Percentiles rank a stretch among this genome's conserved stretches.
phyloP scores from a whole-genome alignment of 2,797 vertebrate genomes.

The Eupleurogrammus muticus region DNA sequence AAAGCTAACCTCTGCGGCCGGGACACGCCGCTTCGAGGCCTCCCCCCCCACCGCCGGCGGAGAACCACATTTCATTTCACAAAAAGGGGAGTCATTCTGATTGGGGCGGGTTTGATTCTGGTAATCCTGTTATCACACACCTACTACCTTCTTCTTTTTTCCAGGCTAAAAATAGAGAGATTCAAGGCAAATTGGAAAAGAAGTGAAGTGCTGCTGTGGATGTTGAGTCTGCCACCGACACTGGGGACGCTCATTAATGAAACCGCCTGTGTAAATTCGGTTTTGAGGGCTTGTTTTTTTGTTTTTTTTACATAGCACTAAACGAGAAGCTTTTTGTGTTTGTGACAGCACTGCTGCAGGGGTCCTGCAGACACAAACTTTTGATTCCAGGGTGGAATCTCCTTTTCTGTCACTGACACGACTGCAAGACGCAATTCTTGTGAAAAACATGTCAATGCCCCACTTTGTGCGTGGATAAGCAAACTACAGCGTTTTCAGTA shows the following conservation, averaged over 20 bases:
- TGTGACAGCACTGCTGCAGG: too few species aligned
- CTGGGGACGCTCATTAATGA: constrained; percentile 55
- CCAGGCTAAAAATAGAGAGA: constrained; percentile 69
- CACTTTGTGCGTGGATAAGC: too few species aligned
- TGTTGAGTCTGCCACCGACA: constrained; percentile 58
- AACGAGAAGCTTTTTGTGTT: too few species aligned
- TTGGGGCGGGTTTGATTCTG: constrained; percentile 61
- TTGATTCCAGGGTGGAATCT: too few species aligned
- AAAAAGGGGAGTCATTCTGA: constrained; percentile 68
- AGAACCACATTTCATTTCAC: constrained; percentile 63
- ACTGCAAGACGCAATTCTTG: too few species aligned
- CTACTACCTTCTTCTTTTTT: constrained; percentile 68
- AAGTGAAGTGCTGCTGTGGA: constrained; percentile 39
- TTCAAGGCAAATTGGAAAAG: constrained; percentile 27
- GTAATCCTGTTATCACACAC: constrained; percentile 72
- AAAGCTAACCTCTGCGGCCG: constrained; percentile 59
- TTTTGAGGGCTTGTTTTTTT: constrained; percentile 34
- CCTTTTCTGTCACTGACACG: too few species aligned
- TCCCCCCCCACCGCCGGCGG: constrained; percentile 44
- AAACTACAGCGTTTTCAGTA: too few species aligned
- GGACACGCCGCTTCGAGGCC: constrained; percentile 42
- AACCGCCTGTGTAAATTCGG: constrained; percentile 53
- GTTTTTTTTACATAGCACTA: too few species aligned
- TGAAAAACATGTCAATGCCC: too few species aligned
- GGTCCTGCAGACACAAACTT: too few species aligned